Conservation (phyloP, 2,888 invertebrate genomes). For the Thecophora atra region DNA sequence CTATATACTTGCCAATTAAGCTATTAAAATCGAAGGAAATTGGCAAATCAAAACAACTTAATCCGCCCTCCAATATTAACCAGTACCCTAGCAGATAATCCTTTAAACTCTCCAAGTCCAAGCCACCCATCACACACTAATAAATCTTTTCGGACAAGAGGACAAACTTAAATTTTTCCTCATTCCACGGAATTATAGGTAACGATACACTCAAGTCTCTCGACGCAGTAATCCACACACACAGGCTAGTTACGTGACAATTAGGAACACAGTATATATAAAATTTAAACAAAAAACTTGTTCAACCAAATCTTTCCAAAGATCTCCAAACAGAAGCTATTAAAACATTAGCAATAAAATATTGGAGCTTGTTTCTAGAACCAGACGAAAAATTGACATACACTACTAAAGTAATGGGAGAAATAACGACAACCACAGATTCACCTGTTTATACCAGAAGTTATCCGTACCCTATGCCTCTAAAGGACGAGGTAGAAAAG, state of each 20-base stretch:
- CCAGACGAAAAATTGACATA: conserved; percentile 31
- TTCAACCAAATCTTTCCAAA: neutral
- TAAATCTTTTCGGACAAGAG: neutral
- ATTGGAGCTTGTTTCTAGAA: conserved; percentile 23
- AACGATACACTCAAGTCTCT: neutral
- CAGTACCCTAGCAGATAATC: too few relatives aligned
- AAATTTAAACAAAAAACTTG: conserved; percentile 13
- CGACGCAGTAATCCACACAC: neutral
- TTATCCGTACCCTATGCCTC: conserved; percentile 33
- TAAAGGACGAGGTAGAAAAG: too few relatives aligned
- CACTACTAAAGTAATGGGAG: conserved; percentile 32
- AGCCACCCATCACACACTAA: neutral
- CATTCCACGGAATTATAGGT: neutral
- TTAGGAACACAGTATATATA: conserved; percentile 22
- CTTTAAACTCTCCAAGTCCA: too few relatives aligned
- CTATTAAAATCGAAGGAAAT: too few relatives aligned
- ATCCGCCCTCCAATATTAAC: too few relatives aligned
- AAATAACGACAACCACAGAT: conserved; percentile 33
- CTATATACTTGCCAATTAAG: too few relatives aligned
- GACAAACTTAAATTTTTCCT: too few relatives aligned
- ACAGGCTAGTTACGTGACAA: conserved; percentile 33
- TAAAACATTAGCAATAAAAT: conserved; percentile 3
- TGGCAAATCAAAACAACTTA: too few relatives aligned
- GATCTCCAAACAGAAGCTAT: conserved; percentile 18
- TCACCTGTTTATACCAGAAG: conserved; percentile 13